Conservation (phyloP, 2,797 vertebrate genomes). For the Leptoclinus maculatus region DNA sequence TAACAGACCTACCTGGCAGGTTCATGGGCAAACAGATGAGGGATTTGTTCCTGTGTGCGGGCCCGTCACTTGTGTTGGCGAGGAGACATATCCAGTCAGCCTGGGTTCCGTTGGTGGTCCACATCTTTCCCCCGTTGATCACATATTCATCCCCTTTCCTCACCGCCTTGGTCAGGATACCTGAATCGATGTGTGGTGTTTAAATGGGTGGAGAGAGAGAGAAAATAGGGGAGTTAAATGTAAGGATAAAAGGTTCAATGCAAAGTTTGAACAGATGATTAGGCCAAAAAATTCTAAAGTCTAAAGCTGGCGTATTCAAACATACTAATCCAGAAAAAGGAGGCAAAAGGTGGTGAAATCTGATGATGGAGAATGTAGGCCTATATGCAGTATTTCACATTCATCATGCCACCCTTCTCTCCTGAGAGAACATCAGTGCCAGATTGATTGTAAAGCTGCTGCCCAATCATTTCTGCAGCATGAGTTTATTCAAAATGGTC, state of each 20-base stretch:
- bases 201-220: not conserved
- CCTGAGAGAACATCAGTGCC: not conserved
- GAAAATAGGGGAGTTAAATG: not conserved
- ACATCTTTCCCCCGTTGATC: conserved; percentile 90
- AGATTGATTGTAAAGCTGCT: not conserved
- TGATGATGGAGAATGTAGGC: not conserved
- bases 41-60: conserved; percentile 87
- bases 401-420: not conserved
- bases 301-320: not conserved
- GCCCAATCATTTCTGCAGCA: not conserved
- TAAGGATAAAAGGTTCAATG: conserved; percentile 11
- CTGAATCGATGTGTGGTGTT: conserved; percentile 60
- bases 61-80: conserved; percentile 86
- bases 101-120: conserved; percentile 86
- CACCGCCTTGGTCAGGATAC: conserved; percentile 87
- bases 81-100: conserved; percentile 91
- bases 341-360: not conserved
- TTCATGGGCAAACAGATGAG: conserved; percentile 90
- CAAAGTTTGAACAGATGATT: not conserved
- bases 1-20: conserved; percentile 72
- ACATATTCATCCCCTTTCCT: conserved; percentile 86
- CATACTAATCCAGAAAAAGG: not conserved
- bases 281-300: conserved; percentile 5
- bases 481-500: not conserved
- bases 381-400: not conserved